A percentile compares a stretch with the other conserved stretches of the same genome.
Evolutionary conservation across 2,888 invertebrate species (phyloP).

Genomic region (Nomada fucata): DNA sequence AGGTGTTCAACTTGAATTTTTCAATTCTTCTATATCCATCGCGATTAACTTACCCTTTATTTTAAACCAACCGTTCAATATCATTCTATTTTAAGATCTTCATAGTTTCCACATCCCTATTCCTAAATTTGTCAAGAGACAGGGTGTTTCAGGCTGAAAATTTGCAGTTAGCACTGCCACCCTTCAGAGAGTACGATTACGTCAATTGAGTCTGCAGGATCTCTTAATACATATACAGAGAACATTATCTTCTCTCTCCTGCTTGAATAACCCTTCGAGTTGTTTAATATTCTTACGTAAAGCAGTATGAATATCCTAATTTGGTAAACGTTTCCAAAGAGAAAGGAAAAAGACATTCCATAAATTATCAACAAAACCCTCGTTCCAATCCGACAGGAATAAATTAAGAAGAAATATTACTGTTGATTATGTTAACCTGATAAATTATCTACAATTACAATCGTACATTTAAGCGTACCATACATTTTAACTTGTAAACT

Average conservation of each 20-base stretch:
- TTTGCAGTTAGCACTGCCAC: neutral
- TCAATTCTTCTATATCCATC: no score
- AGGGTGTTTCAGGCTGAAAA: neutral
- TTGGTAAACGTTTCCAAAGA: neutral
- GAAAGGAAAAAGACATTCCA: constrained; percentile 7
- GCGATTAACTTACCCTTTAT: no score
- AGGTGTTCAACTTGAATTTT: no score
- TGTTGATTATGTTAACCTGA: neutral
- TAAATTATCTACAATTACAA: neutral
- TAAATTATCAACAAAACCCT: neutral
- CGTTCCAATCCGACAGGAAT: neutral
- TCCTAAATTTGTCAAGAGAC: neutral
- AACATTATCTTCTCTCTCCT: neutral
- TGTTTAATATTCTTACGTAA: neutral
- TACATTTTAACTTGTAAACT: neutral
- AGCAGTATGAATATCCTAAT: neutral
- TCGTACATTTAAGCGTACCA: no score
- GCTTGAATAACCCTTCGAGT: neutral
- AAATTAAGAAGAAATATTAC: constrained; percentile 4
- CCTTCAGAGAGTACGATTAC: neutral
- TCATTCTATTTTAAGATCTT: no score
- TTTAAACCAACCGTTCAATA: no score
- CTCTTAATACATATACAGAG: neutral
- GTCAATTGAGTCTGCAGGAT: neutral
- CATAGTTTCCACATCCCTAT: neutral